Percentiles rank a stretch among this genome's conserved stretches.
Evolutionary conservation across 2,888 invertebrate genomes (phyloP).

Genomic region (Megastigmus dorsalis): DNA sequence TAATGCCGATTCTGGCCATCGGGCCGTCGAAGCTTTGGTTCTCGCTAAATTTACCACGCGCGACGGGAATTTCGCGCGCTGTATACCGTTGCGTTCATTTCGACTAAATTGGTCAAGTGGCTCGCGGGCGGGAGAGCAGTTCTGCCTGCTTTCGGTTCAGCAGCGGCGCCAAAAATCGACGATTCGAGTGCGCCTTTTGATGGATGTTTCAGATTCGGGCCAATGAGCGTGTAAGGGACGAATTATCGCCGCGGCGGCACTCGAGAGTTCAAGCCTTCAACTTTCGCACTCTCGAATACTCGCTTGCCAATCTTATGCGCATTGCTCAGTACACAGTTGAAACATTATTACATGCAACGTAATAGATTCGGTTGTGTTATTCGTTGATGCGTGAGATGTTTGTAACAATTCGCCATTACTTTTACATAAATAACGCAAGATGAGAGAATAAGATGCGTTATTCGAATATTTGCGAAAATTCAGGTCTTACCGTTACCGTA

Average conservation of each 20-base stretch:
- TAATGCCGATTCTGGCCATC: slow-evolving; percentile 23
- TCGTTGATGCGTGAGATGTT: too few species aligned
- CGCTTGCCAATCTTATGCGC: not conserved
- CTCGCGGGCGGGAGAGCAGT: not conserved
- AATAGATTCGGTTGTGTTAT: not conserved
- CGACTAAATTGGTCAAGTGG: slow-evolving; percentile 24
- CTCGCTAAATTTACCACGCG: slow-evolving; percentile 34
- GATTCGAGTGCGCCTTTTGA: not conserved
- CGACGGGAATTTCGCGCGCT: not conserved
- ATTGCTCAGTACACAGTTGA: not conserved
- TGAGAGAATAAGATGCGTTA: too few species aligned
- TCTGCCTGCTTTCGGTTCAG: too few species aligned
- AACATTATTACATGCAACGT: not conserved
- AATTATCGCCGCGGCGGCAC: too few species aligned
- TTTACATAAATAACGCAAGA: too few species aligned
- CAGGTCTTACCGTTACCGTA: too few species aligned
- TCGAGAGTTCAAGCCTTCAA: too few species aligned
- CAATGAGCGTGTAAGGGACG: too few species aligned
- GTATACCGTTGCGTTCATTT: slow-evolving; percentile 9
- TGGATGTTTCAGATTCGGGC: not conserved
- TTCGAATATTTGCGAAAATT: too few species aligned
- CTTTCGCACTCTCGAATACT: not conserved
- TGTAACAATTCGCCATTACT: too few species aligned
- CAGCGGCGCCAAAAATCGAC: slow-evolving; percentile 22
- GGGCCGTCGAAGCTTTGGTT: not conserved